Conservation (phyloP, 1,140 invertebrate species). For the Sitobion miscanthi region DNA sequence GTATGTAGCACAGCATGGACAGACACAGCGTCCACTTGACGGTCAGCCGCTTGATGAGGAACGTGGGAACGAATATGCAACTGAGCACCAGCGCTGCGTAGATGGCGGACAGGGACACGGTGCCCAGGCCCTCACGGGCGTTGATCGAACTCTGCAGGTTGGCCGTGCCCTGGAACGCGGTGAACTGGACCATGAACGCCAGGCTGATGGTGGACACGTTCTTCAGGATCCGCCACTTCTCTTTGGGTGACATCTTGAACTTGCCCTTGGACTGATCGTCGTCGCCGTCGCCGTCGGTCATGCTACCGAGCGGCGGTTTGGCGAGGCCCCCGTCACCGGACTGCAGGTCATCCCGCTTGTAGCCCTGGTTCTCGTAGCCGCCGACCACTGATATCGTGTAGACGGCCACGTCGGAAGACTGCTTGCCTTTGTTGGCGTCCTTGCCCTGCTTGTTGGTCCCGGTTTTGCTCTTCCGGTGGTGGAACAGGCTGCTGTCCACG, state of each 20-base stretch:
- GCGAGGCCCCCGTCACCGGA: constrained; percentile 69
- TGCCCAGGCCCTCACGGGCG: constrained; percentile 79
- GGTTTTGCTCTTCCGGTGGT: constrained; percentile 47
- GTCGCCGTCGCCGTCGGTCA: constrained; percentile 69
- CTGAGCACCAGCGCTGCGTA: constrained; percentile 89
- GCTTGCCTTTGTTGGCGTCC: constrained; percentile 47
- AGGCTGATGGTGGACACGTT: constrained; percentile 85
- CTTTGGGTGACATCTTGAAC: constrained; percentile 76
- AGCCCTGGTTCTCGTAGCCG: constrained; percentile 73
- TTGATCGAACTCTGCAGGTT: constrained; percentile 90
- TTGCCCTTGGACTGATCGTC: constrained; percentile 74
- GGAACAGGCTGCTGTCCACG: constrained; percentile 40
- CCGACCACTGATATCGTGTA: constrained; percentile 59
- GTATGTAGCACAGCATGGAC: constrained; percentile 89
- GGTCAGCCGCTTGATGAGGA: constrained; percentile 85
- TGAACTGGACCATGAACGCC: constrained; percentile 92
- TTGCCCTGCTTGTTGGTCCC: background rate
- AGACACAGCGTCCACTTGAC: constrained; percentile 94
- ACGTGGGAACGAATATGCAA: constrained; percentile 91
- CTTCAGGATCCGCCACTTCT: constrained; percentile 87
- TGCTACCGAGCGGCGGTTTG: constrained; percentile 65
- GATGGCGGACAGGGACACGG: constrained; percentile 82
- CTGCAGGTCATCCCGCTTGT: constrained; percentile 68
- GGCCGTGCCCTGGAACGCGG: constrained; percentile 87
- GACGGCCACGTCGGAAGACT: constrained; percentile 58